Conservation (phyloP, 2,888 invertebrate species). For the Eristalis pertinax region DNA sequence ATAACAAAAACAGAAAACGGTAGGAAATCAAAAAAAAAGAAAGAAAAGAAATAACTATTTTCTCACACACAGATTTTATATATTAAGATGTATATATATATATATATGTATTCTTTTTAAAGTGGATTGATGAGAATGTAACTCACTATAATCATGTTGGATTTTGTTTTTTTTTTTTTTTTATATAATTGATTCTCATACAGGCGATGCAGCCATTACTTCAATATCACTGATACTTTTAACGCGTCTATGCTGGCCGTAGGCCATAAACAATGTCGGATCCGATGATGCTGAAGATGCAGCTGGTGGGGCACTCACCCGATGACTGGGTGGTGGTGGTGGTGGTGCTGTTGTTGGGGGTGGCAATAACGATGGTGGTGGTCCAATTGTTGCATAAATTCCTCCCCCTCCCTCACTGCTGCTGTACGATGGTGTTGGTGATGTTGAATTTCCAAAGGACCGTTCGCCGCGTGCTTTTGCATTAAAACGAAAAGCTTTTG, state of each 20-base stretch:
- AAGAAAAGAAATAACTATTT: not conserved
- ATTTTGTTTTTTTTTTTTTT: not conserved
- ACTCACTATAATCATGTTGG: not conserved
- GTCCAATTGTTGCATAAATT: constrained; percentile 81
- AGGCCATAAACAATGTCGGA: constrained; percentile 75
- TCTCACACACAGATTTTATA: not conserved
- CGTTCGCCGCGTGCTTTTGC: constrained; percentile 79
- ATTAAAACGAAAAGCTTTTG: constrained; percentile 82
- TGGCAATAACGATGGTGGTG: constrained; percentile 75
- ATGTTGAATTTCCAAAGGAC: constrained; percentile 81
- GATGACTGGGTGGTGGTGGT: constrained; percentile 79
- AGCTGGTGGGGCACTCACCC: constrained; percentile 80
- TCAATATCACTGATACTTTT: constrained; percentile 81
- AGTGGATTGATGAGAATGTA: not conserved
- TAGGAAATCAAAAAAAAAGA: not conserved
- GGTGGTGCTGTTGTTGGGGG: constrained; percentile 80
- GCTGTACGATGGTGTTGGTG: constrained; percentile 82
- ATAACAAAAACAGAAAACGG: not conserved
- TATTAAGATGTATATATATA: not conserved
- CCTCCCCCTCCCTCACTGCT: constrained; percentile 81
- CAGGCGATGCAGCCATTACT: constrained; percentile 77
- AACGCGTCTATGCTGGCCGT: constrained; percentile 80
- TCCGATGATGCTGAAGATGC: constrained; percentile 75
- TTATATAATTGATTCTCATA: constrained; percentile 77
- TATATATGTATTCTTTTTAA: not conserved